These are phyloP conservation scores for Sciurus vulgaris DNA, from an alignment of 2,797 vertebrate species.

Conservation along the genomic window DNA sequence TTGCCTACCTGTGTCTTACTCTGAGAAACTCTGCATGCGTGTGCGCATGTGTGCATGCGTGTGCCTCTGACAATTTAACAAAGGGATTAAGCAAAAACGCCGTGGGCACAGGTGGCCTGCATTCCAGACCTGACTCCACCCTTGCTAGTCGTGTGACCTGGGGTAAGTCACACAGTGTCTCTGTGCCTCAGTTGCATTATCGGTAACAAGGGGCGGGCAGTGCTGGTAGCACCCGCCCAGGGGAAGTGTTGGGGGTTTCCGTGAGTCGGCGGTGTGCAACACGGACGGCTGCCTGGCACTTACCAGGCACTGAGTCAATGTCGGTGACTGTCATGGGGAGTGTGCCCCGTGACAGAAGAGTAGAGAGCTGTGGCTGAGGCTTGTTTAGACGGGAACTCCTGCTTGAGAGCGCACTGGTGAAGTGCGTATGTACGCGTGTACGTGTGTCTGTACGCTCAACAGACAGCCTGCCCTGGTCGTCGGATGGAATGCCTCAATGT, in stretches of 20 bases:
- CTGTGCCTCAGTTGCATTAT: accelerated
- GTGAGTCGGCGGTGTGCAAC: accelerated
- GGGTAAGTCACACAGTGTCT: not conserved
- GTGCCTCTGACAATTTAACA: not conserved
- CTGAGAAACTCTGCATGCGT: not conserved
- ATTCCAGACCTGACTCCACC: not conserved
- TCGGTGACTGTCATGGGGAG: not conserved
- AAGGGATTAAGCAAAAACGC: not conserved
- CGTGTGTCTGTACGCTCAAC: not conserved
- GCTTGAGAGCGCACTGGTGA: not conserved
- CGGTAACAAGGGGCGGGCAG: not conserved
- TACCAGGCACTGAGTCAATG: not conserved
- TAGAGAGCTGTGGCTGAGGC: too few species aligned
- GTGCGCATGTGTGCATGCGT: accelerated
- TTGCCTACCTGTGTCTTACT: not conserved
- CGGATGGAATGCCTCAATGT: not conserved
- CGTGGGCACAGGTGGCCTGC: not conserved
- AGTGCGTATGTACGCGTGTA: not conserved
- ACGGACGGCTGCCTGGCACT: not conserved
- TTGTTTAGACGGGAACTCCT: not conserved
- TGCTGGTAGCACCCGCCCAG: accelerated
- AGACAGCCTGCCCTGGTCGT: not conserved
- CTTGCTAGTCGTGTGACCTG: not conserved
- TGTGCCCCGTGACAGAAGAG: accelerated
- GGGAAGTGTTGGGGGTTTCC: not conserved